Conservation (phyloP, 2,797 vertebrate species). For the Apogon talboti region DNA sequence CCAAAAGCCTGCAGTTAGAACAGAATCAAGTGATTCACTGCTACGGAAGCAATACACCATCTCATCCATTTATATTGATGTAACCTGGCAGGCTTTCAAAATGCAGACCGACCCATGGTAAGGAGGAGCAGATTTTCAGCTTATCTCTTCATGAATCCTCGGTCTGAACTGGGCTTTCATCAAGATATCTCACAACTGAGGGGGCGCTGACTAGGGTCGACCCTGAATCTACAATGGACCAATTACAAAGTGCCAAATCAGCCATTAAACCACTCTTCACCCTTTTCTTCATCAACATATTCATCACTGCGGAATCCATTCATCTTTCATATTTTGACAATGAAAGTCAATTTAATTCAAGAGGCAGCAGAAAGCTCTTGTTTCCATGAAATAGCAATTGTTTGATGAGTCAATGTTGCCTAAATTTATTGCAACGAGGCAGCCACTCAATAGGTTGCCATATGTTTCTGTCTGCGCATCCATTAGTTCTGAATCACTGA, state of each 20-base stretch:
- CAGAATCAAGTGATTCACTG: too few species aligned
- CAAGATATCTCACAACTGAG: background rate
- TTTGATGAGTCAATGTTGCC: constrained; percentile 37
- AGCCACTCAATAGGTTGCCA: constrained; percentile 26
- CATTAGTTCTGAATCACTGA: constrained; percentile 53
- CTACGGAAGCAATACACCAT: too few species aligned
- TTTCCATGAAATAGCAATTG: constrained; percentile 12
- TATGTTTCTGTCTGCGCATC: constrained; percentile 43
- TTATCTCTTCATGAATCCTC: too few species aligned
- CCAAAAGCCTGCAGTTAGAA: too few species aligned
- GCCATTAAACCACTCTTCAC: constrained; percentile 23
- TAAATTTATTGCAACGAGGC: constrained; percentile 32
- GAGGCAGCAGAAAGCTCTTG: background rate
- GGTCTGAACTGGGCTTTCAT: background rate
- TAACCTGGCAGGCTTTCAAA: too few species aligned
- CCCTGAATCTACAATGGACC: background rate
- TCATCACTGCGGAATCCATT: constrained; percentile 18
- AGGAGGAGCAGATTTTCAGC: too few species aligned
- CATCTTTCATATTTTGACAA: constrained; percentile 18
- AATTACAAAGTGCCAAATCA: constrained; percentile 21
- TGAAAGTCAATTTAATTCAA: constrained; percentile 26
- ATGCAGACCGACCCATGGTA: too few species aligned
- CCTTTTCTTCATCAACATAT: constrained; percentile 11
- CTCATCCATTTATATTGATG: too few species aligned
- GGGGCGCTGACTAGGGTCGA: background rate